Evolutionary conservation across 2,888 invertebrate genomes (phyloP).

Genomic region (Leptarthrus brevirostris): DNA sequence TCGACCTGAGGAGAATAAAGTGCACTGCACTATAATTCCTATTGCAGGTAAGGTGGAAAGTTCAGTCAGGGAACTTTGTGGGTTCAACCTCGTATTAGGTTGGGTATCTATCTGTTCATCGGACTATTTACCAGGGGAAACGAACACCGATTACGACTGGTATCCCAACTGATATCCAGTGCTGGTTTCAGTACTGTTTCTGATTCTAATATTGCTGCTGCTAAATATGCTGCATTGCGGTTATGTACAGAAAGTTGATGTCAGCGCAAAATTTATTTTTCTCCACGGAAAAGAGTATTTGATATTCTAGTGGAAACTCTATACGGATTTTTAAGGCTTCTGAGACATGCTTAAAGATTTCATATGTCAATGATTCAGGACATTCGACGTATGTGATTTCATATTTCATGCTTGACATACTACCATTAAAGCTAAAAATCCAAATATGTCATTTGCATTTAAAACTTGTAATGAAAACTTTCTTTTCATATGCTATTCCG

Average conservation of each 20-base stretch:
- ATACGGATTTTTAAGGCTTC: background rate
- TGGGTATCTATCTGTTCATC: background rate
- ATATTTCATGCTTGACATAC: constrained; percentile 34
- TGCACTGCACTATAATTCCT: too few species aligned
- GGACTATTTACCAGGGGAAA: background rate
- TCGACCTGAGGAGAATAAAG: too few species aligned
- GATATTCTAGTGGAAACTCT: background rate
- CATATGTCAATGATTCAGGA: constrained; percentile 22
- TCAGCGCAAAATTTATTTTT: constrained; percentile 46
- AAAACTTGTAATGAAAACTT: too few species aligned
- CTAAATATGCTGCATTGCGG: constrained; percentile 49
- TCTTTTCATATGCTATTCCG: too few species aligned
- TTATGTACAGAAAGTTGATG: constrained; percentile 46
- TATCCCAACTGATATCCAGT: constrained; percentile 17
- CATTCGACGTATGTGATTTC: background rate
- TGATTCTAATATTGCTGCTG: too few species aligned
- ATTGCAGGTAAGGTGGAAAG: too few species aligned
- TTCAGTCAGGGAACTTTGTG: background rate
- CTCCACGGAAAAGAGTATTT: background rate
- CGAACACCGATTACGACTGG: too few species aligned
- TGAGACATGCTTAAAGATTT: constrained; percentile 1
- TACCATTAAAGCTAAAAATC: too few species aligned
- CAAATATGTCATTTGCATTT: too few species aligned
- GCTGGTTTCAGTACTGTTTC: background rate
- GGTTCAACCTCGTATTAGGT: background rate